Percentiles rank a stretch among this genome's conserved stretches.
These are phyloP conservation scores for Thymelicus sylvestris DNA, from an alignment of 2,888 invertebrate species.

Conservation along the genomic window DNA sequence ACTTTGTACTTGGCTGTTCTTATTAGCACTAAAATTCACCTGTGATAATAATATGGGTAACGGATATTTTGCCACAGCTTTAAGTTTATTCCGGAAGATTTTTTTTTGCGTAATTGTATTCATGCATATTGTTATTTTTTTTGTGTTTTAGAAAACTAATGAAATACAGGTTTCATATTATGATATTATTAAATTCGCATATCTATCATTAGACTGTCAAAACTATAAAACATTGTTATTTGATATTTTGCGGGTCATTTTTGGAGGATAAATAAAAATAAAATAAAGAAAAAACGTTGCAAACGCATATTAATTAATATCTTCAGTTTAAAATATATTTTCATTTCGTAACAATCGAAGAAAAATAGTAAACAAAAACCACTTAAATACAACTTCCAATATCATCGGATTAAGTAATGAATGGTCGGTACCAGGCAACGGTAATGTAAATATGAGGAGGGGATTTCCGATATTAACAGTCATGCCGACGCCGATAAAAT, in stretches of 20 bases:
- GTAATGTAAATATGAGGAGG: constrained; percentile 24
- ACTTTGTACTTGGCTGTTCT: constrained; percentile 37
- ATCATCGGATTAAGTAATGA: constrained; percentile 26
- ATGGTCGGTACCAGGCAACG: constrained; percentile 13
- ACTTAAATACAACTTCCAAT: constrained; percentile 5
- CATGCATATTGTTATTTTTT: neutral
- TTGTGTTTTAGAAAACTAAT: no score
- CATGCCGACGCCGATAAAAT: constrained; percentile 12
- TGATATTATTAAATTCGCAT: no score
- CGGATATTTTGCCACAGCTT: constrained; percentile 3
- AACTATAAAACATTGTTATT: no score
- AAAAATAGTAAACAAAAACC: neutral
- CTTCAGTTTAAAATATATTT: neutral
- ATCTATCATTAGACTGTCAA: no score
- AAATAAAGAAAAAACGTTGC: neutral
- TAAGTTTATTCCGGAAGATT: constrained; percentile 19
- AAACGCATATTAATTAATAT: no score
- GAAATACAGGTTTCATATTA: no score
- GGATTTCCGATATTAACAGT: constrained; percentile 25
- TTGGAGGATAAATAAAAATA: no score
- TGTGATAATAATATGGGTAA: constrained; percentile 33
- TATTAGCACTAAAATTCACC: constrained; percentile 41
- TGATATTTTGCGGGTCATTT: no score
- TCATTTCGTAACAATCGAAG: neutral
- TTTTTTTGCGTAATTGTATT: neutral